Evolutionary conservation across 2,888 invertebrate species (phyloP).

Genomic region (Hydrotaea cyrtoneurina): DNA sequence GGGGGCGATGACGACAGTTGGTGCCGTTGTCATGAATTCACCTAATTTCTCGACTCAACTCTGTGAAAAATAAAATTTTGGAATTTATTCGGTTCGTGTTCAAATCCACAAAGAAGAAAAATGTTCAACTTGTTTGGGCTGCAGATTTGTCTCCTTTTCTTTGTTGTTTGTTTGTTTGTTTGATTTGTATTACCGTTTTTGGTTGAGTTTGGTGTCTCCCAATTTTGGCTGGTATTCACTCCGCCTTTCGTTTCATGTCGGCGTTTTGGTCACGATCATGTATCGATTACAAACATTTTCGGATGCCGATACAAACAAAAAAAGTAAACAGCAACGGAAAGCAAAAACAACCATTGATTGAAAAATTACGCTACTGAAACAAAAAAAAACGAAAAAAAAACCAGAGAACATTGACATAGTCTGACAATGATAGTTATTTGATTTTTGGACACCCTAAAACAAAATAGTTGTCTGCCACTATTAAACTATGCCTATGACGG

Average conservation of each 20-base stretch:
- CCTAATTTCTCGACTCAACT: slow-evolving; percentile 60
- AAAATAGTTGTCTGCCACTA: not conserved
- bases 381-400: slow-evolving; percentile 30
- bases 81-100: slow-evolving; percentile 44
- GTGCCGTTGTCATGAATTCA: slow-evolving; percentile 60
- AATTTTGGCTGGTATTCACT: slow-evolving; percentile 49
- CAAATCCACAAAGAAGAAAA: not conserved
- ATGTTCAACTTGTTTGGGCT: slow-evolving; percentile 19
- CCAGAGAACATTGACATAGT: slow-evolving; percentile 38
- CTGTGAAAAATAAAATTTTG: slow-evolving; percentile 52
- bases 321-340: slow-evolving; percentile 35
- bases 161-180: slow-evolving; percentile 24
- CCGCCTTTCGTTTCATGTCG: slow-evolving; percentile 68
- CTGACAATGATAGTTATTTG: not conserved
- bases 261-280: slow-evolving; percentile 66
- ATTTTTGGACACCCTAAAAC: slow-evolving; percentile 14
- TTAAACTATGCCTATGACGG: too few relatives aligned
- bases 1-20: slow-evolving; percentile 21
- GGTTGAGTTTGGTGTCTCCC: slow-evolving; percentile 12
- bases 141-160: not conserved
- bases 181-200: slow-evolving; percentile 13
- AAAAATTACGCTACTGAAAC: slow-evolving; percentile 64
- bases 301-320: slow-evolving; percentile 11
- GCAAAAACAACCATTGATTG: slow-evolving; percentile 50
- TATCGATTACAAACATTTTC: slow-evolving; percentile 65